Evolutionary conservation across 1,140 invertebrate genomes (phyloP).

Genomic region (Oedothorax gibbosus): DNA sequence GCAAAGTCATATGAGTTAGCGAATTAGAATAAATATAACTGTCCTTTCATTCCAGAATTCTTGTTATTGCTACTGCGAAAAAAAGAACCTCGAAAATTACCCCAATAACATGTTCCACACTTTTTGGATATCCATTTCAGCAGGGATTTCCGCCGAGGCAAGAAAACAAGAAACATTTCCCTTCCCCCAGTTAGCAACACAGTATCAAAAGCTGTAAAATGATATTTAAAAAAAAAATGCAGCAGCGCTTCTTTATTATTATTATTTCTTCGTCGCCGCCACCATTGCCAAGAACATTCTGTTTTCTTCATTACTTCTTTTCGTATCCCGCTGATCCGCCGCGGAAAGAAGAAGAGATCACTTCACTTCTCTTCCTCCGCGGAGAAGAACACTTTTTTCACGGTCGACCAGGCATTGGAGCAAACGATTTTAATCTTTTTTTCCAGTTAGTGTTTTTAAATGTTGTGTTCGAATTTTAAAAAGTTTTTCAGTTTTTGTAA

Average conservation of each 20-base stretch:
- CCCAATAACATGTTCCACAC: too few species aligned
- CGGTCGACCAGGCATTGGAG: slow-evolving; percentile 19
- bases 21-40: too few species aligned
- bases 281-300: background rate
- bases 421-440: slow-evolving; percentile 8
- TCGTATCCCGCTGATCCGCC: slow-evolving; percentile 16
- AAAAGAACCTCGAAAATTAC: too few species aligned
- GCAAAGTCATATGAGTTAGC: too few species aligned
- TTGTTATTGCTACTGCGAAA: too few species aligned
- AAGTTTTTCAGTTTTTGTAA: background rate
- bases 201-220: too few species aligned
- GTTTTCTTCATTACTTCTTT: slow-evolving; percentile 21
- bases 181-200: background rate
- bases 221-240: too few species aligned
- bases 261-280: slow-evolving; percentile 3
- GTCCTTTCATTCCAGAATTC: too few species aligned
- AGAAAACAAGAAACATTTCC: background rate
- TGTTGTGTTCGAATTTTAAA: slow-evolving; percentile 3
- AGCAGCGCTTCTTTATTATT: slow-evolving; percentile 2
- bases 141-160: slow-evolving; percentile 21
- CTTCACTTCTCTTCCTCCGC: slow-evolving; percentile 27
- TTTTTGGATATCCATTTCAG: slow-evolving; percentile 7
- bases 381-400: slow-evolving; percentile 20
- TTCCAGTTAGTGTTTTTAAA: slow-evolving; percentile 1
- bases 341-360: slow-evolving; percentile 30